Conservation (phyloP, 2,113 vertebrate genomes). For the Thamnaconus septentrionalis region DNA sequence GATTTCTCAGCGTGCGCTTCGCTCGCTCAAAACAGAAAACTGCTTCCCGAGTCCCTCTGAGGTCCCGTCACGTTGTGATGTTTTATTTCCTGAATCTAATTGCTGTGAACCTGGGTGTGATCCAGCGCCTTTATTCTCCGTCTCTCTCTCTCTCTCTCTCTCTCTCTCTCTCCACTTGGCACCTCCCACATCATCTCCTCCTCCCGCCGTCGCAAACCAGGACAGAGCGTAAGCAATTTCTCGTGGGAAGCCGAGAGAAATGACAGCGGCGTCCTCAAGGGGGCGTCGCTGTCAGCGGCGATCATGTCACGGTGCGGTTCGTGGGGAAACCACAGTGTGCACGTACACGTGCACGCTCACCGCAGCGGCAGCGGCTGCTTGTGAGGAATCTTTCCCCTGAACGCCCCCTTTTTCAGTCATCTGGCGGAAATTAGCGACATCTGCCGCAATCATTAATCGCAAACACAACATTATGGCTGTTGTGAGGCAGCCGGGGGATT, state of each 20-base stretch:
- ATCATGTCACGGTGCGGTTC: slow-evolving; percentile 24
- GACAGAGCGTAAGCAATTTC: slow-evolving; percentile 5
- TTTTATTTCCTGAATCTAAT: slow-evolving; percentile 3
- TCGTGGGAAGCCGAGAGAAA: slow-evolving; percentile 12
- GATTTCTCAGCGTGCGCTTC: too few species aligned
- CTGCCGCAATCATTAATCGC: slow-evolving; percentile 43
- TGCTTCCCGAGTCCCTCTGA: slow-evolving; percentile 2
- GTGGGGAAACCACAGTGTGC: slow-evolving; percentile 5
- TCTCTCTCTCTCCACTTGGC: neutral
- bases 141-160: neutral
- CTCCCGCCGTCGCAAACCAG: neutral
- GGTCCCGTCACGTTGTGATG: neutral
- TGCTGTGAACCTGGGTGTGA: neutral
- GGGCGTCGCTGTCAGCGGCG: slow-evolving; percentile 25
- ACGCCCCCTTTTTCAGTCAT: slow-evolving; percentile 19
- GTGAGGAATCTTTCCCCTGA: neutral
- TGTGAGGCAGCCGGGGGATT: too few species aligned
- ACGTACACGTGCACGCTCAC: neutral
- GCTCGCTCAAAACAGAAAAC: too few species aligned
- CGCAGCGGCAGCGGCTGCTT: too few species aligned
- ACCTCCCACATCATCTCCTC: neutral
- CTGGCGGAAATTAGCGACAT: slow-evolving; percentile 24
- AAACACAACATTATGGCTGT: neutral
- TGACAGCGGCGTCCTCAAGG: slow-evolving; percentile 15
- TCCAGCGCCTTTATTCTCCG: too few species aligned